These are phyloP conservation scores for Trachymyrmex cornetzi DNA, from an alignment of 1,140 invertebrate genomes.

Conservation along the genomic window DNA sequence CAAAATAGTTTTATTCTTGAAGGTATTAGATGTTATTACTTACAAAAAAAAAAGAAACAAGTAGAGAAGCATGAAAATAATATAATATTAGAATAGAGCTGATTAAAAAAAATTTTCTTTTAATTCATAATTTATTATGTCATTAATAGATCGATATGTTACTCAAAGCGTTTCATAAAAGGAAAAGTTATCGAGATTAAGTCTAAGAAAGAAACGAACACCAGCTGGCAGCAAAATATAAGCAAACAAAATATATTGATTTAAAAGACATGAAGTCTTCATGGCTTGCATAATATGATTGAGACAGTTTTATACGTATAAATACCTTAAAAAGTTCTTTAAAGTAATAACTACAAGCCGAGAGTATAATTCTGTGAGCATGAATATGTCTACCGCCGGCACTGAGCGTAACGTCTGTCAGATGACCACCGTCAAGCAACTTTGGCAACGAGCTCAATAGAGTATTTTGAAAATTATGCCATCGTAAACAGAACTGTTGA, in stretches of 20 bases:
- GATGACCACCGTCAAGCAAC: slow-evolving; percentile 93
- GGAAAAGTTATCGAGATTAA: too few relatives aligned
- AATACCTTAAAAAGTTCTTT: slow-evolving; percentile 94
- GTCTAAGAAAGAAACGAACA: too few relatives aligned
- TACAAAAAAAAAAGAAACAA: neutral
- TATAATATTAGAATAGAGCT: neutral
- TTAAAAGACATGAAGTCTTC: neutral
- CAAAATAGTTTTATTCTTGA: neutral
- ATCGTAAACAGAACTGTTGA: slow-evolving; percentile 91
- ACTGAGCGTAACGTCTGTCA: slow-evolving; percentile 96
- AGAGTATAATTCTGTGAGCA: slow-evolving; percentile 95
- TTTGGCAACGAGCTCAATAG: slow-evolving; percentile 94
- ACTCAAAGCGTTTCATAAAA: too few relatives aligned
- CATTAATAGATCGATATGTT: neutral
- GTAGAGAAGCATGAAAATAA: neutral
- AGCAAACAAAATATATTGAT: neutral
- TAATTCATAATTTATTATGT: neutral
- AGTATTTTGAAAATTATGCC: slow-evolving; percentile 93
- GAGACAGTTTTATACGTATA: neutral
- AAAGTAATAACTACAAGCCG: slow-evolving; percentile 97
- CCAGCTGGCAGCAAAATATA: too few relatives aligned
- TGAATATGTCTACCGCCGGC: slow-evolving; percentile 93
- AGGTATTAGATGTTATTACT: neutral
- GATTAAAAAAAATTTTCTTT: neutral
- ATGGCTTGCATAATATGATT: neutral